phyloP scores from a whole-genome alignment of 2,888 invertebrate genomes.

The Andrena fulva region DNA sequence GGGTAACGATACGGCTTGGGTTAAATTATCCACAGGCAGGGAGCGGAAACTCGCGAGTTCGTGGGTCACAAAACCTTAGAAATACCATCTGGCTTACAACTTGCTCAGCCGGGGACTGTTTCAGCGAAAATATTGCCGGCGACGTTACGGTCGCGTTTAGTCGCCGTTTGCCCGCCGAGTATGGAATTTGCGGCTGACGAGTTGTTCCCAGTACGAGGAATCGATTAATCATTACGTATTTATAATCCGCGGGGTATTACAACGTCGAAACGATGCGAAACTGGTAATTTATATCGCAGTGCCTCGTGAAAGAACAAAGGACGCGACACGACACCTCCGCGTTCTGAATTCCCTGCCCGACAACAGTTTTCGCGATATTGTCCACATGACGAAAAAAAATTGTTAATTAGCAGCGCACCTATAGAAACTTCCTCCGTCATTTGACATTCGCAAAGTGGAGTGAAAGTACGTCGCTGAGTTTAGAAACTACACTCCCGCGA shows the following conservation, averaged over 20 bases:
- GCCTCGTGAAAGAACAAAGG: not conserved
- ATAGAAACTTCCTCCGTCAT: not conserved
- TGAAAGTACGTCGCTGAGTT: not conserved
- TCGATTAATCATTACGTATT: constrained; percentile 32
- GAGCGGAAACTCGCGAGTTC: constrained; percentile 35
- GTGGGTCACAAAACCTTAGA: constrained; percentile 47
- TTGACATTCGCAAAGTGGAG: not conserved
- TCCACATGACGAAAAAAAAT: not conserved
- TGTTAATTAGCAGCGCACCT: not conserved
- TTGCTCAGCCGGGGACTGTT: constrained; percentile 23
- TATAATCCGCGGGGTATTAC: not conserved
- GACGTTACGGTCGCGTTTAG: constrained; percentile 36
- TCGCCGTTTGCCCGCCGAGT: constrained; percentile 24
- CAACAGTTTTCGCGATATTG: not conserved
- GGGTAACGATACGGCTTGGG: not conserved
- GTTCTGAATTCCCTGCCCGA: not conserved
- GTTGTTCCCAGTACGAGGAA: constrained; percentile 11
- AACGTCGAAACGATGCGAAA: not conserved
- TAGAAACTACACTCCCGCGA: not conserved
- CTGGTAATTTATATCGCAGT: not conserved
- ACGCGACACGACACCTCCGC: not conserved
- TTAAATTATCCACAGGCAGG: constrained; percentile 29
- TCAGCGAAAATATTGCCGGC: constrained; percentile 29
- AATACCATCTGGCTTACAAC: constrained; percentile 47
- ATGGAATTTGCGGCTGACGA: constrained; percentile 26